phyloP scores from a whole-genome alignment of 2,888 invertebrate species.

The Isoperla grammatica region DNA sequence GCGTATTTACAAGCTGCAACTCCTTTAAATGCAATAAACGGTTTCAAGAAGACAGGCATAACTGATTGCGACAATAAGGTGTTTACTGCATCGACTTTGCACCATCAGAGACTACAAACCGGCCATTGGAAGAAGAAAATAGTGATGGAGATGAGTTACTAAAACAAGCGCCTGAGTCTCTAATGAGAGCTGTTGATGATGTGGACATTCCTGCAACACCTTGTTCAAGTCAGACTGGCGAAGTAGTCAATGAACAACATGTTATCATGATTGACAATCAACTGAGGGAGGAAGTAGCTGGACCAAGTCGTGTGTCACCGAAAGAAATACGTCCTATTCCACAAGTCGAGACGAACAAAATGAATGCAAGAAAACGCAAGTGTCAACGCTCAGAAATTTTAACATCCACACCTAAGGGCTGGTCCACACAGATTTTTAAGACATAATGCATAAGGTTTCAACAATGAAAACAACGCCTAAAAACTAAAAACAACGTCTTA shows the following conservation, averaged over 20 bases:
- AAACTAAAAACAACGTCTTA: too few relatives aligned
- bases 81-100: background rate
- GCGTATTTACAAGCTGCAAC: background rate
- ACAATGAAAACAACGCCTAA: too few relatives aligned
- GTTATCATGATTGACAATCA: background rate
- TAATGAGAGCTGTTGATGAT: too few relatives aligned
- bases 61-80: background rate
- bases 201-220: too few relatives aligned
- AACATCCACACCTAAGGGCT: background rate
- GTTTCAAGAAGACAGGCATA: constrained; percentile 9
- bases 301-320: background rate
- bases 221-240: too few relatives aligned
- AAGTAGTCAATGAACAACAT: background rate
- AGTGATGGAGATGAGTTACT: background rate
- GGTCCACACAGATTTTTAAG: too few relatives aligned
- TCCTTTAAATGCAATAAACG: background rate
- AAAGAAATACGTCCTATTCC: background rate
- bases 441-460: too few relatives aligned
- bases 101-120: background rate
- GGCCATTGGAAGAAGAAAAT: background rate
- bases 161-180: too few relatives aligned
- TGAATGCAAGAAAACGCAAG: background rate
- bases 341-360: background rate
- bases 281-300: background rate
- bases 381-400: background rate